Percentiles rank a stretch among this genome's conserved stretches.
Conservation (phyloP, 2,113 vertebrate genomes). For the Anhinga anhinga region DNA sequence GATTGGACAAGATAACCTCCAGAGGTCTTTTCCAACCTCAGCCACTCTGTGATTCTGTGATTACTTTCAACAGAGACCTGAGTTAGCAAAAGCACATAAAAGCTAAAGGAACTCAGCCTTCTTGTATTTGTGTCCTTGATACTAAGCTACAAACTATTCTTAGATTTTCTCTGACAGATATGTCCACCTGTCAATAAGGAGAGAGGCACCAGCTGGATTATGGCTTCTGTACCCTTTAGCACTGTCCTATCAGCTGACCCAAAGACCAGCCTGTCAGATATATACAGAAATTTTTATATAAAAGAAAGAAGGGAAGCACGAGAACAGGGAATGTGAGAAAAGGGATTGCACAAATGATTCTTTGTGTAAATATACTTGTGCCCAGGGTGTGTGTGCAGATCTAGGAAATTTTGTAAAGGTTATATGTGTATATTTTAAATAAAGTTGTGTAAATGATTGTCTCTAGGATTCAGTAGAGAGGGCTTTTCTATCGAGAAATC, state of each 20-base stretch:
- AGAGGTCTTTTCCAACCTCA: not conserved
- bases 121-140: not conserved
- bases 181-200: not conserved
- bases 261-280: not conserved
- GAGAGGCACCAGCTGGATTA: not conserved
- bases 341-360: not conserved
- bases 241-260: not conserved
- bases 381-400: not conserved
- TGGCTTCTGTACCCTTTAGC: not conserved
- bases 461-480: not conserved
- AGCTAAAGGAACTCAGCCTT: not conserved
- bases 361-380: not conserved
- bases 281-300: not conserved
- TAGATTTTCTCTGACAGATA: not conserved
- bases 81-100: not conserved
- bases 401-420: not conserved
- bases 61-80: not conserved
- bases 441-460: not conserved
- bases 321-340: not conserved
- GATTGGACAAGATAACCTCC: not conserved
- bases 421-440: not conserved
- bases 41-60: not conserved
- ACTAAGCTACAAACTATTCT: not conserved
- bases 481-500: not conserved
- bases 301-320: not conserved